A percentile compares a stretch with the other conserved stretches of the same genome.
phyloP scores from a whole-genome alignment of 2,113 vertebrate species.

The Marmota flaviventris region DNA sequence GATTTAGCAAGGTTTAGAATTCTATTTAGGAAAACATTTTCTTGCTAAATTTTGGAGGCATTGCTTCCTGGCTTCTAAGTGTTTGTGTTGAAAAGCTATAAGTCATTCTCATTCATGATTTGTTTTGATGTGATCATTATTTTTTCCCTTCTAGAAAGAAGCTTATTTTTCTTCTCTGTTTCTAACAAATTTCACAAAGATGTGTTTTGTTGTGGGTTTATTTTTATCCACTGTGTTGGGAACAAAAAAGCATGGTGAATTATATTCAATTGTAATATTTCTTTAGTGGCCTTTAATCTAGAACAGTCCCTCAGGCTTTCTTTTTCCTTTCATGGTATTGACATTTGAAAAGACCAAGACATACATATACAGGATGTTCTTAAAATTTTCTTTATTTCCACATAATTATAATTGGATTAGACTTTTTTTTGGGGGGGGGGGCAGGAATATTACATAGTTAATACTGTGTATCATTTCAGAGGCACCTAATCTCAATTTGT shows the following conservation, averaged over 20 bases:
- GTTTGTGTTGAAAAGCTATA: background rate
- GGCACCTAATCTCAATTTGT: background rate
- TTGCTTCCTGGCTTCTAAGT: background rate
- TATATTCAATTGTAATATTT: background rate
- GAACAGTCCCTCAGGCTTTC: background rate
- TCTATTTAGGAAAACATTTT: conserved; percentile 13
- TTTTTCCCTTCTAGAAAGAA: background rate
- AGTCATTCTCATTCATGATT: background rate
- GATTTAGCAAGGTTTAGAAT: background rate
- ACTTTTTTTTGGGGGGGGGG: background rate
- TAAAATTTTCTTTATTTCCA: conserved; percentile 23
- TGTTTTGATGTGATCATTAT: background rate
- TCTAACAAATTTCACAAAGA: conserved; percentile 3
- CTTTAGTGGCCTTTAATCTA: background rate
- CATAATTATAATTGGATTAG: background rate
- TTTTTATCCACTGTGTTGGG: conserved; percentile 1
- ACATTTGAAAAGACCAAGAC: background rate
- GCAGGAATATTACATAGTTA: background rate
- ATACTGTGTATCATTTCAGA: background rate
- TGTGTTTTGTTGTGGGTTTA: background rate
- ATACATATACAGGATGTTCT: background rate
- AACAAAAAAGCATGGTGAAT: background rate
- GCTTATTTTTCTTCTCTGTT: background rate
- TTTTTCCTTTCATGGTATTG: background rate
- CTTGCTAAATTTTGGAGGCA: background rate